These are phyloP conservation scores for Drosophila algonquin DNA, from an alignment of 2,888 invertebrate species.

Conservation along the genomic window DNA sequence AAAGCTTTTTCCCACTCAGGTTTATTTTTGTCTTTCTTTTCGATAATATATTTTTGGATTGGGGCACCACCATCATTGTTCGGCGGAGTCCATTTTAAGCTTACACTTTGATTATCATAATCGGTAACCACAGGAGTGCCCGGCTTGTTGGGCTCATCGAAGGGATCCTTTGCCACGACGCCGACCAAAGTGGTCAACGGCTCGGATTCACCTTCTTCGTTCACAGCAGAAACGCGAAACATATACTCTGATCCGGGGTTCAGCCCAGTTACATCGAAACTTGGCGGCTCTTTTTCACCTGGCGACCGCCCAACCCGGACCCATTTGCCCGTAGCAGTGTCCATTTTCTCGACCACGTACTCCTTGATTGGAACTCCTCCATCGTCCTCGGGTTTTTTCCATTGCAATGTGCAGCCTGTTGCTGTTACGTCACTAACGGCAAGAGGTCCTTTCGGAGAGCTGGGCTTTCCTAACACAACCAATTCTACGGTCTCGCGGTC, in stretches of 20 bases:
- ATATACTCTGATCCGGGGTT: constrained; percentile 98
- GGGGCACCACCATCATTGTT: constrained; percentile 97
- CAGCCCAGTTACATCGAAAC: constrained; percentile 88
- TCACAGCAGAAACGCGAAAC: constrained; percentile 98
- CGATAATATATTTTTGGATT: constrained; percentile 96
- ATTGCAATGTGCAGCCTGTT: constrained; percentile 94
- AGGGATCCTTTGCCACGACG: constrained; percentile 99
- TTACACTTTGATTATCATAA: constrained; percentile 98
- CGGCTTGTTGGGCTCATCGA: constrained; percentile 96
- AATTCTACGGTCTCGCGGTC: constrained; percentile 88
- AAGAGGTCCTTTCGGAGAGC: constrained; percentile 93
- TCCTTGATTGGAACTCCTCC: constrained; percentile 97
- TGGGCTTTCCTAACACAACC: constrained; percentile 93
- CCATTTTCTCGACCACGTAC: constrained; percentile 97
- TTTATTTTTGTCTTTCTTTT: constrained; percentile 95
- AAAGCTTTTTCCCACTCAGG: constrained; percentile 93
- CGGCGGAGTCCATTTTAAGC: constrained; percentile 96
- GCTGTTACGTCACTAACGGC: constrained; percentile 96
- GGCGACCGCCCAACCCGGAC: constrained; percentile 85
- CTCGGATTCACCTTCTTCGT: constrained; percentile 99
- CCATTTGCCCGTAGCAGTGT: constrained; percentile 96
- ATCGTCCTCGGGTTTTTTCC: constrained; percentile 98
- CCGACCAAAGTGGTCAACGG: constrained; percentile 96
- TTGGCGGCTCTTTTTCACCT: constrained; percentile 93
- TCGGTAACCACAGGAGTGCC: constrained; percentile 94